These are phyloP conservation scores for Pontoporia blainvillei DNA, from an alignment of 2,113 vertebrate genomes.

Conservation along the genomic window DNA sequence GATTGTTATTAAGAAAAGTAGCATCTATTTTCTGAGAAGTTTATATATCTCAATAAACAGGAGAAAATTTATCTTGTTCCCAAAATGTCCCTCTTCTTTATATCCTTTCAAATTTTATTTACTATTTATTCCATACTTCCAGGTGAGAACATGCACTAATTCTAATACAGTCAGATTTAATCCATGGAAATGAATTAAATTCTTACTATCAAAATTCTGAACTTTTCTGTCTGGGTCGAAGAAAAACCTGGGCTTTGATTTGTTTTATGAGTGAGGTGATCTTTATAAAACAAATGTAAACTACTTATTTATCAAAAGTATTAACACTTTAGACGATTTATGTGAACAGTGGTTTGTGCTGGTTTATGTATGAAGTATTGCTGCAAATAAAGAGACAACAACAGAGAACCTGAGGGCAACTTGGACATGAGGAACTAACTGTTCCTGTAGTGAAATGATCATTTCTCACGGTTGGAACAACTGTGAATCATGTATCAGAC, in stretches of 20 bases:
- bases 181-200: neutral
- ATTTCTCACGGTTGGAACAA: constrained; percentile 36
- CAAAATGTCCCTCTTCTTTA: neutral
- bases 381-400: neutral
- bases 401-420: neutral
- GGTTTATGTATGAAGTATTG: neutral
- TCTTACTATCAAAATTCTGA: neutral
- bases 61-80: neutral
- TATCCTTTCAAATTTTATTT: neutral
- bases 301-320: neutral
- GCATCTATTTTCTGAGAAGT: neutral
- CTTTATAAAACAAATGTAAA: neutral
- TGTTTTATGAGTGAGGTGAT: neutral
- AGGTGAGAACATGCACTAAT: neutral
- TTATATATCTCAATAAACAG: neutral
- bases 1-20: neutral
- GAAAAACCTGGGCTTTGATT: neutral
- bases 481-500: constrained; percentile 27
- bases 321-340: neutral
- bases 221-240: neutral
- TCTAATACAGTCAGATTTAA: neutral
- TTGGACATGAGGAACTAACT: neutral
- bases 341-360: neutral
- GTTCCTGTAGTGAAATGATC: constrained; percentile 6
- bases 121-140: neutral